Base-by-base conservation (phyloP, 1,140 invertebrate species). In the Solenopsis invicta region DNA sequence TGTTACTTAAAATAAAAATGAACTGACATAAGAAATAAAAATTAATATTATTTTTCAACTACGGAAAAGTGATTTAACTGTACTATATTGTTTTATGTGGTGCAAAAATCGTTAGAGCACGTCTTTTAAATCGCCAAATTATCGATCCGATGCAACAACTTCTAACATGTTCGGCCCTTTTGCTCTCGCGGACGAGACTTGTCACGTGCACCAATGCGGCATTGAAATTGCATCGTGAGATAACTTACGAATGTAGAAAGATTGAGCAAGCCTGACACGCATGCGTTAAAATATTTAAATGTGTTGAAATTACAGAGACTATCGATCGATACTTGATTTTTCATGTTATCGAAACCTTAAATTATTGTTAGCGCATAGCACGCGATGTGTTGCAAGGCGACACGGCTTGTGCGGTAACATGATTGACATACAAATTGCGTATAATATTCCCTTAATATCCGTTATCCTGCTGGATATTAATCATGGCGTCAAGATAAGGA, bases 261-360 rank as follows among this genome's bases (percentile, higher is more conserved):
- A 12, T 71, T 56, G 12, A 71, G 6, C 37, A 54, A 62, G 21
- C 34, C 10, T 41, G 34, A 54, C 18, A 52, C 18, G 62, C 18
- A 8, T 37, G 62, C 8, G 16, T 0, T 82, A 82, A 82, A 59
- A 48, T 72, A 82, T 82, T 82, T 37, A 72, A 74, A 82, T 82
- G 24, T 74, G 74, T 82, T 82, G 52, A 72, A 82, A 82, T 82
- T 82, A 82, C 41, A 48, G 21, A 9, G 48, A 67, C 64, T 78
- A 34, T 48, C 34, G 66, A 41, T 56, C 24, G 10, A 82, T 59
- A 59, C 18, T 29, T 82, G 37, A 82, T 82, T 82, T 82, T 82
- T 82, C 37, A 48, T 82, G 80, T 82, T 82, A 82, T 72, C 80
- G 50, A 45, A 59, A 37, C 50, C 50, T 56, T 24, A 66, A 81